A percentile compares a stretch with the other conserved stretches of the same genome.
These are phyloP conservation scores for Kryptolebias marmoratus DNA, from an alignment of 2,113 vertebrate species.

Conservation along the genomic window DNA sequence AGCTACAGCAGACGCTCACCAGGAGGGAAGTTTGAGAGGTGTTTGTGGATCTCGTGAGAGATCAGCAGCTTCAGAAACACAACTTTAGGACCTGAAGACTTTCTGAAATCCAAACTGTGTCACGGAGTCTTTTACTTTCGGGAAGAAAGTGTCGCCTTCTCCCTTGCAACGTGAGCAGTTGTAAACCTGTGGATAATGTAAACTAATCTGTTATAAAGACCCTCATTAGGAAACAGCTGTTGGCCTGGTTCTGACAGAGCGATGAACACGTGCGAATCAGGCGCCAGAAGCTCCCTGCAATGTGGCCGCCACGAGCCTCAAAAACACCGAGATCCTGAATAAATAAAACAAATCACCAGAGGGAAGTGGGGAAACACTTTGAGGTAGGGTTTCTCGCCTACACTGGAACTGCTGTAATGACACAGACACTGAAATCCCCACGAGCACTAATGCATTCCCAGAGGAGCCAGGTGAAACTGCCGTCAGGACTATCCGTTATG, in stretches of 20 bases:
- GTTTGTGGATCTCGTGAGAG: too few relatives aligned
- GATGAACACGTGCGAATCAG: not conserved
- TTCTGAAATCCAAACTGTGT: too few relatives aligned
- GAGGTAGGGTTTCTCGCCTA: slow-evolving; percentile 44
- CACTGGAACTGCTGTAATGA: slow-evolving; percentile 35
- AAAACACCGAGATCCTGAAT: slow-evolving; percentile 16
- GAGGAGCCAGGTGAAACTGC: slow-evolving; percentile 20
- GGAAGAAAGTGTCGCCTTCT: too few relatives aligned
- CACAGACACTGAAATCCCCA: slow-evolving; percentile 42
- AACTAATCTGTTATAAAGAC: too few relatives aligned
- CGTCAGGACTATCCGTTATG: slow-evolving; percentile 5
- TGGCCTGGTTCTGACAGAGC: not conserved
- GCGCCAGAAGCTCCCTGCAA: not conserved
- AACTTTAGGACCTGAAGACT: too few relatives aligned
- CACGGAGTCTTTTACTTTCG: too few relatives aligned
- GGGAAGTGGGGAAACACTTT: slow-evolving; percentile 27
- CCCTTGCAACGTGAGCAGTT: too few relatives aligned
- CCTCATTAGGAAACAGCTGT: not conserved
- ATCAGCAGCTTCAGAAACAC: too few relatives aligned
- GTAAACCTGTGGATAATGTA: too few relatives aligned
- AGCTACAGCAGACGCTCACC: too few relatives aligned
- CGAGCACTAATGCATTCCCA: slow-evolving; percentile 31
- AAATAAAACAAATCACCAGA: slow-evolving; percentile 33
- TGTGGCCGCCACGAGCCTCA: not conserved
- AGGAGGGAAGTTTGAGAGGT: too few relatives aligned